These are phyloP conservation scores for Calcarius lapponicus DNA, from an alignment of 2,797 vertebrate species.

Conservation along the genomic window DNA sequence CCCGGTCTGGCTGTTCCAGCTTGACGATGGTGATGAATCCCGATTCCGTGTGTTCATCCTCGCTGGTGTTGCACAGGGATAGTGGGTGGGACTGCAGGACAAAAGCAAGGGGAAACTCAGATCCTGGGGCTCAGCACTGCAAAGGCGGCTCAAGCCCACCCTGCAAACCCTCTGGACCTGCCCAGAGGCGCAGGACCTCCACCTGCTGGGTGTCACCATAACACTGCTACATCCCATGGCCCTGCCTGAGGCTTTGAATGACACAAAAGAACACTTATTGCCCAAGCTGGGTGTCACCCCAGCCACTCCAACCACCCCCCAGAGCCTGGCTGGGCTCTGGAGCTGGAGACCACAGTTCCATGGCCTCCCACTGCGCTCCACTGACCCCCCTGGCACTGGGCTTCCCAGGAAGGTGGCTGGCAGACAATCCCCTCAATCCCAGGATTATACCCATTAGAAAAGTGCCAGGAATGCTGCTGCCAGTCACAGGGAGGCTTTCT, in stretches of 20 bases:
- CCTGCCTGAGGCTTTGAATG: background rate
- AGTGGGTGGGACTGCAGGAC: constrained; percentile 90
- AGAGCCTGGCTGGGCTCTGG: background rate
- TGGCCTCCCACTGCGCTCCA: accelerated
- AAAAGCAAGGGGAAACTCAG: constrained; percentile 42
- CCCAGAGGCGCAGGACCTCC: background rate
- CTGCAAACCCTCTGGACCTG: background rate
- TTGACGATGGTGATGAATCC: constrained; percentile 97
- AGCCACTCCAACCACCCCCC: background rate
- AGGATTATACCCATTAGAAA: background rate
- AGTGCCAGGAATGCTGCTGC: background rate
- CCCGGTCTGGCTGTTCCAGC: constrained; percentile 86
- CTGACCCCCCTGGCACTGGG: background rate
- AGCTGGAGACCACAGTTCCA: background rate
- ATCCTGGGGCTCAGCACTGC: background rate
- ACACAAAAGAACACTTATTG: background rate
- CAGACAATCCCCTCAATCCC: background rate
- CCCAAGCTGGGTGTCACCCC: background rate
- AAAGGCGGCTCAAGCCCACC: background rate
- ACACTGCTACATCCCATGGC: background rate
- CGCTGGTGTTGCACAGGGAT: constrained; percentile 96
- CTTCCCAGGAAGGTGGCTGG: background rate
- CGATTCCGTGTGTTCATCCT: constrained; percentile 90
- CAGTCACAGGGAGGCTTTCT: background rate
- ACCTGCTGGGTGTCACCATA: background rate